Evolutionary conservation across 2,113 vertebrate genomes (phyloP), one percentile per base, ranked within the genome.

Genomic region (Gavia stellata): DNA sequence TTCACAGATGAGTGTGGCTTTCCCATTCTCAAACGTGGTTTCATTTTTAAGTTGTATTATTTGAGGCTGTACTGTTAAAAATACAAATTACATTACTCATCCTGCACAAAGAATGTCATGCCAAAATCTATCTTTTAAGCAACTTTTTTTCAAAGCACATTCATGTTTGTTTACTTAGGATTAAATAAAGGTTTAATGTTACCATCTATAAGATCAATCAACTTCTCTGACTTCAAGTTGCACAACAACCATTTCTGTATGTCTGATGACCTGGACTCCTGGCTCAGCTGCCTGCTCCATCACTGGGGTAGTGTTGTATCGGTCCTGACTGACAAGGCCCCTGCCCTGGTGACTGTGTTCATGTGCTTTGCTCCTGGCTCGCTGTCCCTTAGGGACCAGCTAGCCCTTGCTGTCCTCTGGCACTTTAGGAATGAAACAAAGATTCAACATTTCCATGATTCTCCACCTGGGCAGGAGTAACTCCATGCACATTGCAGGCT

Each of bases 11-110:
- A 99, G 99, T 78, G 98, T 99, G 91, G 98, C 98, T 73, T 98
- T 99, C 68, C 99, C 99, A 96, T 99, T 98, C 97, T 99, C 99
- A 92, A 98, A 98, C 0, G 99, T 98, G 6, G 99, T 99, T 97
- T 99, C 99, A 95, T 99, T 99, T 95, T 98, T 98, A 97, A 99
- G 98, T 97, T 98, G 99, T 96, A 98, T 99, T 98, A 99, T 99
- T 90, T 99, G 99, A 96, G 99, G 99, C 98, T 99, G 99, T 97
- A 99, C 99, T 99, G 98, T 98, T 98, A 97, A 98, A 97, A 98
- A 97, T 93, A 97, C 58, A 97, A 95, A 95, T 92, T 97, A 93
- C 17, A 93, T 98, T 96, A 98, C 52, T 98, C 80, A 94, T 63
- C 68, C 58, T 81, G 84, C 34, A 88, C 50, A 66, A 92, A 83